These are phyloP conservation scores for Dryococelus australis DNA, from an alignment of 2,888 invertebrate species.

Conservation along the genomic window DNA sequence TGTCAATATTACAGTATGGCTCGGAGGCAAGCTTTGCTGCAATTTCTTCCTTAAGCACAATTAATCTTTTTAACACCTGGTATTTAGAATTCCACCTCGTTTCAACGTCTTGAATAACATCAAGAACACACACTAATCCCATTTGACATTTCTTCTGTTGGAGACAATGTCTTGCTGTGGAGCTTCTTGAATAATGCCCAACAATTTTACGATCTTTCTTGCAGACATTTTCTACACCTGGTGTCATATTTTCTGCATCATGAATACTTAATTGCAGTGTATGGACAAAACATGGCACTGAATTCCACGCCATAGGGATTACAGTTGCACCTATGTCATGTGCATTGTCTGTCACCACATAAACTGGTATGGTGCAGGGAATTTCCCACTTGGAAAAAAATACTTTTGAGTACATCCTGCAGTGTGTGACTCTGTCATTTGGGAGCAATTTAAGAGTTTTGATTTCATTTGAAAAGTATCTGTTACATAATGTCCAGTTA, in stretches of 20 bases:
- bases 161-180: too few relatives aligned
- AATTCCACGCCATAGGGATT: neutral
- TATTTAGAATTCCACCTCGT: neutral
- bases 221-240: too few relatives aligned
- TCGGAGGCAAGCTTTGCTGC: neutral
- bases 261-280: too few relatives aligned
- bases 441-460: neutral
- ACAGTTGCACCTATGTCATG: neutral
- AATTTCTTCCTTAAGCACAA: neutral
- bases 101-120: neutral
- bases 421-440: neutral
- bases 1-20: neutral
- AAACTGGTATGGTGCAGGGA: neutral
- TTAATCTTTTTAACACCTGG: neutral
- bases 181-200: too few relatives aligned
- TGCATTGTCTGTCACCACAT: neutral
- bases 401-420: neutral
- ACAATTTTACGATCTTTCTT: too few relatives aligned
- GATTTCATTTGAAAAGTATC: neutral
- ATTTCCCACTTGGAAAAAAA: neutral
- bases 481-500: neutral
- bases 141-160: neutral
- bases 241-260: too few relatives aligned
- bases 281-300: too few relatives aligned
- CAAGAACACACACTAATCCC: neutral